Base-by-base conservation (phyloP, 1,140 invertebrate genomes). In the Aleiodes sp. region DNA sequence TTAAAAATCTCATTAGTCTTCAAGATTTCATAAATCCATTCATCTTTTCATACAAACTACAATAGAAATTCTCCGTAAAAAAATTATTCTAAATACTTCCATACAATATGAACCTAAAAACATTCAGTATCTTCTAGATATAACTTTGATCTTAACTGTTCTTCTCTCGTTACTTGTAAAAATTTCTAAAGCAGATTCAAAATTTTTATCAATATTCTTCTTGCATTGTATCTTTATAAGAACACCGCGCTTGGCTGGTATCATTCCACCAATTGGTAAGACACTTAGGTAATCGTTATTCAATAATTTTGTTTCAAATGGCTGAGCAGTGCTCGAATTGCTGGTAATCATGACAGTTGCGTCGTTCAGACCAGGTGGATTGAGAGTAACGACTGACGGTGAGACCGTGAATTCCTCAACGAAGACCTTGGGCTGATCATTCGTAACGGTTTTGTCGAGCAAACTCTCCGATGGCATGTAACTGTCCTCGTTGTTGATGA, bases 401-500 rank as follows among this genome's bases (percentile, higher is more conserved):
- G 21, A 72, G 4, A 80, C 72, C 2, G 46, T 76, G 62, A 82
- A 76, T 66, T 76, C 66, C 6, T 68, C 64, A 16, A 62, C 70
- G 7, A 46, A 70, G 4, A 41, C 31, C 10, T 29, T 19, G 16
- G 39, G 3, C 14, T 8, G 35, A 28, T 24, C 1, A n/a, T 7
- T 39, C 7, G 29, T 6, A 2, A 28, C 6, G 16, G 41, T 21
- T 26, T 12, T 56, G 28, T 52, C 41, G 2, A 52, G 14, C 16
- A 24, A 16, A n/a, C 6, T 62, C 73, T 79, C 74, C 8, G 67
- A 73, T 28, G 78, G 75, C 63, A 83, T 76, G 68, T 77, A 83
- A 72, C 82, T 80, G 73, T 82, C 78, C 41, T 77, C 81, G 37
- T 69, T 78, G 2, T 74, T 65, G 28, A 80, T 77, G 9, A 77